phyloP scores from a whole-genome alignment of 2,888 invertebrate genomes.

The Calameuta filiformis region DNA sequence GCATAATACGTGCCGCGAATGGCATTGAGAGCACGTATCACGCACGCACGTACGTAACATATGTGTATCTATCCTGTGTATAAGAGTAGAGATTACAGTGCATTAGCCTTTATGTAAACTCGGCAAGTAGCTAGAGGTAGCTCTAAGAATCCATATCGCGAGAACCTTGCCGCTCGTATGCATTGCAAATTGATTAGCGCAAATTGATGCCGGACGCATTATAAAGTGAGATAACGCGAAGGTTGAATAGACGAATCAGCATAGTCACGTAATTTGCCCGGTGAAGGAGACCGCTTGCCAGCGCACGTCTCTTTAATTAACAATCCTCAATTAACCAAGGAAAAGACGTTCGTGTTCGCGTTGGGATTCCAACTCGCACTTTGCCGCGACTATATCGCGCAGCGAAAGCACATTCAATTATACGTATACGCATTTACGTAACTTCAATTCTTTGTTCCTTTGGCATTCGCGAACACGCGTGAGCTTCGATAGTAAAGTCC shows the following conservation, averaged over 20 bases:
- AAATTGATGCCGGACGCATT: not conserved
- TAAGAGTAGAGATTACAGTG: conserved; percentile 48
- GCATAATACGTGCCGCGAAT: conserved; percentile 44
- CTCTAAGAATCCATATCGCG: not conserved
- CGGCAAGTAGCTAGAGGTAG: conserved; percentile 14
- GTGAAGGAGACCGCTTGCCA: not conserved
- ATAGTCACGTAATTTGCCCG: not conserved
- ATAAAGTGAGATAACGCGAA: not conserved
- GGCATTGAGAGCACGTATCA: conserved; percentile 39
- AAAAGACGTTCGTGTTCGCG: not conserved
- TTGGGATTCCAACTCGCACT: not conserved
- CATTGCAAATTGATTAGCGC: not conserved
- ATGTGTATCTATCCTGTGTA: conserved; percentile 39
- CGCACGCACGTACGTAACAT: conserved; percentile 9
- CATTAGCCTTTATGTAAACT: conserved; percentile 43
- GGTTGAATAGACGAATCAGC: not conserved
- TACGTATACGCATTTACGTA: not conserved
- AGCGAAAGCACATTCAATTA: not conserved
- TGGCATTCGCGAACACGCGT: not conserved
- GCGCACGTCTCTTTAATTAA: not conserved
- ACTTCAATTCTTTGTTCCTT: not conserved
- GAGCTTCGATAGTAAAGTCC: not conserved
- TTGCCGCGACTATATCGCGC: not conserved
- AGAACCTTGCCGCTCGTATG: not conserved
- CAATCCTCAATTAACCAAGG: not conserved